Percentiles rank a stretch among this genome's conserved stretches.
Conservation (phyloP, 2,797 vertebrate species). For the Sylvia borin region DNA sequence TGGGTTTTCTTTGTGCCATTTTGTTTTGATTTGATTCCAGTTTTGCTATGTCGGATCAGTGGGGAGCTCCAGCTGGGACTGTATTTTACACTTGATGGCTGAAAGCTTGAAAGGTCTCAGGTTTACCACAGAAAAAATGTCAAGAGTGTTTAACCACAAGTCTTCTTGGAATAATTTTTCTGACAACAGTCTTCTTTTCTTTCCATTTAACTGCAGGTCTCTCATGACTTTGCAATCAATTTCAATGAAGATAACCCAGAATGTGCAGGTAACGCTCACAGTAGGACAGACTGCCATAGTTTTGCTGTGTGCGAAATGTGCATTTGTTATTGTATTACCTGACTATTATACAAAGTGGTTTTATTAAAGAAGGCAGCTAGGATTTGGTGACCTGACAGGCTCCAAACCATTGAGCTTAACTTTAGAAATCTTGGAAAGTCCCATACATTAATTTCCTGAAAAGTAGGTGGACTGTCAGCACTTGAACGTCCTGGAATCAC, state of each 20-base stretch:
- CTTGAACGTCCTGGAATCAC: not conserved
- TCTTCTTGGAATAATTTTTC: conserved; percentile 13
- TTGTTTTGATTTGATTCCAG: conserved; percentile 20
- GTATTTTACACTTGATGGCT: conserved; percentile 18
- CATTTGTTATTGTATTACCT: not conserved
- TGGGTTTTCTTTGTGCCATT: not conserved
- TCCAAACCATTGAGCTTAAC: not conserved
- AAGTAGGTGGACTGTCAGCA: not conserved
- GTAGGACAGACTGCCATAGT: not conserved
- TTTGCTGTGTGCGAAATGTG: not conserved
- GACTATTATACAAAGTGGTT: not conserved
- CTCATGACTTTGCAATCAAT: conserved; percentile 98
- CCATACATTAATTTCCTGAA: not conserved
- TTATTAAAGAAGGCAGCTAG: not conserved
- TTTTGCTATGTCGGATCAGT: conserved; percentile 21
- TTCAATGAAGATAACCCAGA: conserved; percentile 99
- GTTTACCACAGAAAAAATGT: conserved; percentile 29
- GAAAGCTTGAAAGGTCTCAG: conserved; percentile 43
- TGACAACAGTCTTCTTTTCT: conserved; percentile 44
- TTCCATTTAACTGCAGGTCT: conserved; percentile 82
- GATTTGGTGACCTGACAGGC: not conserved
- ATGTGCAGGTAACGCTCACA: conserved; percentile 89
- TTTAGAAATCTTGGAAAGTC: not conserved
- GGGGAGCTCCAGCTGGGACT: conserved; percentile 1
- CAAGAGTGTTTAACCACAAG: conserved; percentile 20